Evolutionary conservation across 2,113 vertebrate genomes (phyloP), one percentile per base, ranked within the genome.

Genomic region (Nothocercus nigrocapillus): DNA sequence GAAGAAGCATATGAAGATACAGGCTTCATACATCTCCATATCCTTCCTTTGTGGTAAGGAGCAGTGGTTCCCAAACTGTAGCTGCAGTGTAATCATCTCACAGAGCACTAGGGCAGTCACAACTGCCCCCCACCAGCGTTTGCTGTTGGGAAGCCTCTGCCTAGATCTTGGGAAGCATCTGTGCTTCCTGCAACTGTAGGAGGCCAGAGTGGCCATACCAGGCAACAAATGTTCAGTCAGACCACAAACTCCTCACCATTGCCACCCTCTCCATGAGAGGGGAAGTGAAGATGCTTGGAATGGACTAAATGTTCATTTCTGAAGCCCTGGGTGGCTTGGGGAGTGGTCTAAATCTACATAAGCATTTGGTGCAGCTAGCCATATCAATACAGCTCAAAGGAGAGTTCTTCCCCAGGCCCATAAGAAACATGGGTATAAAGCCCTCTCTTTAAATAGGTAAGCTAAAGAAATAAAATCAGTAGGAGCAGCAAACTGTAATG

Each of bases 41-140:
- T 59, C 16, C 32, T 82, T 92, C 32, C 89, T 34, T 53, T 85
- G 91, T 0, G 42, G 73, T 38, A 32, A 86, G 82, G 36, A 56
- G 12, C 0, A 0, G 11, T 59, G 73, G 56, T 4, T 86, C 15
- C 70, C 61, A 21, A 72, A 0, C 0, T 0, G 34, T 1, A 4
- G n/a, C 49, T 1, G 1, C 27, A 18, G 40, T 1, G 8, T 0
- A 11, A 28, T 45, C 3, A 1, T 34, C 7, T 2, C 22, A 59
- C 8, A 3, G 14, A 6, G 34, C 1, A 1, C 1, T 4, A 1
- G 0, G 0, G 42, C 63, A 30, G 17, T 14, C 1, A 9, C 1
- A 15, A 42, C 58, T 44, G 61, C 27, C 2, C 21, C 2, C 5
- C 0, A 2, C 22, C 47, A 53, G 45, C 9, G 14, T 4, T 32